Base-by-base conservation (phyloP, 2,797 vertebrate genomes). In the Onychomys arenicola region DNA sequence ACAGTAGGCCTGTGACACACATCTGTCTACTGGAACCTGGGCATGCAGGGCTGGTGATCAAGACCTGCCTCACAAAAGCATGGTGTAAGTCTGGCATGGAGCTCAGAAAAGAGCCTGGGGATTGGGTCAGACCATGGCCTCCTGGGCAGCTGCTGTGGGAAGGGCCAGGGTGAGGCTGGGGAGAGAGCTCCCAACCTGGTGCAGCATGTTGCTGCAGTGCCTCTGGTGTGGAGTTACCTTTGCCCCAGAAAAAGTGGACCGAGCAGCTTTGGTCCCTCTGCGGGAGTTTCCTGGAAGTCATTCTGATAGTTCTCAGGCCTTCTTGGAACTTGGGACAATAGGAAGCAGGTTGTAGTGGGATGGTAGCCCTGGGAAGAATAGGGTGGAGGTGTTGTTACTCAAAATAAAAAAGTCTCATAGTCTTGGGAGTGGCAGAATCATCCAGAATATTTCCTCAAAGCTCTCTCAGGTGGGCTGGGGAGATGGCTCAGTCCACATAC, bases 271-370 rank as follows among this genome's bases (percentile, higher is more conserved):
- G 32, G 29, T 61, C 73, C 16, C 0, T 0, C 19, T 4, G 55
- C 29, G 17, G 67, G 94, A 3, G 17, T 17, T 95, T 96, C 91
- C 93, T 87, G 88, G 97, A 94, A 95, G 59, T 57, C 25, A 1
- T 1, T 23, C 67, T 2, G 76, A 61, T 46, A 27, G 37, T 4
- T 0, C 71, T 46, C 0, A 0, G 29, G 57, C 55, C 84, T 93
- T 89, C 97, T 85, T 19, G 89, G 94, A 93, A 78, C 40, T 29
- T 9, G 1, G 8, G 57, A 27, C n/a, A 4, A 4, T 0, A 2
- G 16, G 57, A 17, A 69, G 67, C 27, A 6, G 61, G 73, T 17
- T 29, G 5, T 2, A 0, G 0, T 81, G 67, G 89, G 34, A 0
- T 17, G 69, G 46, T 2, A 4, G 49, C 75, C 2, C 87, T 87